Evolutionary conservation across 2,888 invertebrate genomes (phyloP), one percentile per base, ranked within the genome.

Genomic region (Podotricha telesiphe): DNA sequence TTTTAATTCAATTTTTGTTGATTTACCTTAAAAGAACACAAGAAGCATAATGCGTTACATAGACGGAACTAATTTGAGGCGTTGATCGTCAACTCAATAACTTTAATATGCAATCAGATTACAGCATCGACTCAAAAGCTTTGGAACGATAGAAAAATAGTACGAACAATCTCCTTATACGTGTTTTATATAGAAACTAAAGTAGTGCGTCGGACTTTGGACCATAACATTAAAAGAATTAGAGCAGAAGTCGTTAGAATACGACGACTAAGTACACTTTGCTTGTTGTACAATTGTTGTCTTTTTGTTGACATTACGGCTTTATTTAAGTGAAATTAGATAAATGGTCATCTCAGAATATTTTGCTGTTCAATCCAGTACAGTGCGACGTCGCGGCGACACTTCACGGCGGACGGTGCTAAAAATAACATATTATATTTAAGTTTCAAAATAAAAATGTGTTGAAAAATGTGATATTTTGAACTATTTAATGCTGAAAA

Each of bases 291-390:
- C 77, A 74, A 79, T 82, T 81, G 84, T 88, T 80, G 83, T 87
- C 88, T 89, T 91, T 91, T 91, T 92, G 87, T 87, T 83, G 83
- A 89, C 85, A 91, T 89, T 88, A 88, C 90, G 81, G 86, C 88
- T 91, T 90, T 90, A 91, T 91, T 91, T 91, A 91, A 91, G 91
- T 87, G 93, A 91, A 93, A 93, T 91, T 90, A 86, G 89, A 92
- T 93, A 93, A 93, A 93, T 91, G 91, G 89, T 88, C 87, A 89
- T 87, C 87, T 88, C 87, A 82, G 83, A 78, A 86, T 86, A 86
- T 88, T 85, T 82, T 81, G 81, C 86, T 84, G 84, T 84, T 91
- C 93, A 91, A 92, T 87, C 85, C 80, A 74, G 70, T 69, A 48
- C 67, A 55, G 72, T 62, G 70, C 64, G 28, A 64, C 63, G 55